These are phyloP conservation scores for Lordiphosa stackelbergi DNA, from an alignment of 1,140 invertebrate species.

Conservation along the genomic window DNA sequence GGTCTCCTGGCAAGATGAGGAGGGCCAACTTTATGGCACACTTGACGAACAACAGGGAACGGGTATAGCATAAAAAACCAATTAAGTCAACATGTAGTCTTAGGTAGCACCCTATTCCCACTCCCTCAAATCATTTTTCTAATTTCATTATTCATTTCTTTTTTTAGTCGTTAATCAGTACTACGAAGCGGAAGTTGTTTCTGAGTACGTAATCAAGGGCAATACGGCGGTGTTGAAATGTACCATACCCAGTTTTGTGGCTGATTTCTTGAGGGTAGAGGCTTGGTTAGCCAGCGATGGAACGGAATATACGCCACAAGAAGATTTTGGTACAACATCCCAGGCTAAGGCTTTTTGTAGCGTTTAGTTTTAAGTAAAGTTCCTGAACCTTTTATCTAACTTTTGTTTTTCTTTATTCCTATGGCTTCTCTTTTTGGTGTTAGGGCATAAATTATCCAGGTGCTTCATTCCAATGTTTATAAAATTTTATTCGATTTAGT, in stretches of 20 bases:
- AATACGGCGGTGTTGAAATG: slow-evolving; percentile 95
- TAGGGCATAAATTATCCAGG: too few relatives aligned
- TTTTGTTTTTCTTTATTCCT: too few relatives aligned
- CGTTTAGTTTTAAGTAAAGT: slow-evolving; percentile 35
- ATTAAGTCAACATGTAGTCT: slow-evolving; percentile 11
- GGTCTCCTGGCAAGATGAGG: slow-evolving; percentile 81
- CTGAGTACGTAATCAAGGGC: slow-evolving; percentile 93
- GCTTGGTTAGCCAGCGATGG: slow-evolving; percentile 90
- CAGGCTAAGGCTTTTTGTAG: neutral
- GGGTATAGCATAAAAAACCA: slow-evolving; percentile 35
- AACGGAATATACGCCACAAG: slow-evolving; percentile 80
- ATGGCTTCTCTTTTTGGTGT: too few relatives aligned
- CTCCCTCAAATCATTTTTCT: slow-evolving; percentile 9
- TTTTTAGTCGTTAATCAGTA: slow-evolving; percentile 88
- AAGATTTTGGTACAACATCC: slow-evolving; percentile 59
- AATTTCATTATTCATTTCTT: slow-evolving; percentile 21
- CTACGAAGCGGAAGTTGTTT: slow-evolving; percentile 94
- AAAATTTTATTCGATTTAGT: too few relatives aligned
- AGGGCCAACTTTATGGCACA: slow-evolving; percentile 78
- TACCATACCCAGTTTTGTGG: slow-evolving; percentile 93
- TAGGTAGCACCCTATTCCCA: slow-evolving; percentile 3
- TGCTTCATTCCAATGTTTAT: too few relatives aligned
- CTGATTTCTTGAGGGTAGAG: slow-evolving; percentile 93
- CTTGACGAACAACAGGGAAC: slow-evolving; percentile 64
- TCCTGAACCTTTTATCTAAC: slow-evolving; percentile 1